These are phyloP conservation scores for Antrozous pallidus DNA, from an alignment of 2,797 vertebrate species.

Conservation along the genomic window DNA sequence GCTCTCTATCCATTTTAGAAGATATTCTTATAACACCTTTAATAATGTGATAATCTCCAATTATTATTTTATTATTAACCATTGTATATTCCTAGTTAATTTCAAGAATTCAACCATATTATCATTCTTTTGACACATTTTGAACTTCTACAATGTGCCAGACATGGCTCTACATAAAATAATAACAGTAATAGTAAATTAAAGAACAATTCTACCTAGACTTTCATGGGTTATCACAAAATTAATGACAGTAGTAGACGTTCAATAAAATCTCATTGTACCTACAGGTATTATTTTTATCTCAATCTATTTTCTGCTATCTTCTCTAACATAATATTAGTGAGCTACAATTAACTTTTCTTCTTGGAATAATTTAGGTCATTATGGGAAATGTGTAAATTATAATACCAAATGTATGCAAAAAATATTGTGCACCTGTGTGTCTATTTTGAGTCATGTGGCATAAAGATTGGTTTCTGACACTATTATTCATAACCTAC, in stretches of 20 bases:
- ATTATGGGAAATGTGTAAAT: neutral
- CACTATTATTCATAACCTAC: neutral
- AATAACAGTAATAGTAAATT: neutral
- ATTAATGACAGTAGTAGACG: neutral
- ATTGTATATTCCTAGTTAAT: neutral
- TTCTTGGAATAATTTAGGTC: neutral
- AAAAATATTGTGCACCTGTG: neutral
- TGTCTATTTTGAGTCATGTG: neutral
- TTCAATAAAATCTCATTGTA: neutral
- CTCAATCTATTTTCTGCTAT: neutral
- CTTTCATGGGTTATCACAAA: neutral
- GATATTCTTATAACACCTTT: conserved; percentile 84
- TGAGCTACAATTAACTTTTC: neutral
- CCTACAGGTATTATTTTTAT: neutral
- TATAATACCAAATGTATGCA: neutral
- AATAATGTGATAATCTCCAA: conserved; percentile 7
- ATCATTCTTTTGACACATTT: neutral
- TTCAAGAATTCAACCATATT: neutral
- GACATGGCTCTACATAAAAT: neutral
- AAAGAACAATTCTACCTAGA: neutral
- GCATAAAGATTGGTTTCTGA: neutral
- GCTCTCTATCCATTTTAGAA: conserved; percentile 92
- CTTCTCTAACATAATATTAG: neutral
- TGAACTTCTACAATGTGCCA: neutral
- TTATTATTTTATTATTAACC: conserved; percentile 9